These are phyloP conservation scores for Cavia porcellus DNA, from an alignment of 2,113 vertebrate species.

Conservation along the genomic window DNA sequence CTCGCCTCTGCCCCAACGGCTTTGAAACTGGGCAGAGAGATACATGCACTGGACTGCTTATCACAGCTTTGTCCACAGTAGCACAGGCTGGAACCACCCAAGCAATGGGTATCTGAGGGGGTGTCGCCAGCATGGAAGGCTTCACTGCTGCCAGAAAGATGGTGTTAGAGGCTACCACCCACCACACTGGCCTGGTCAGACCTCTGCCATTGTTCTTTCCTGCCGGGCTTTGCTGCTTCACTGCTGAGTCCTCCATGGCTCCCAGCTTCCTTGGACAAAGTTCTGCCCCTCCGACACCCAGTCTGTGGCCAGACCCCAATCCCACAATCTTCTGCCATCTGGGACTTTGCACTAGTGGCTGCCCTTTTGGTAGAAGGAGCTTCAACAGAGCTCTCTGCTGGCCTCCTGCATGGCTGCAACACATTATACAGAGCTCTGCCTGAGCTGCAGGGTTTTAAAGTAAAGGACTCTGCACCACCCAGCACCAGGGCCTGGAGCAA, in stretches of 20 bases:
- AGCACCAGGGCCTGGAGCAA: not conserved
- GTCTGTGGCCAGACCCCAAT: accelerated
- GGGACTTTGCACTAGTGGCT: not conserved
- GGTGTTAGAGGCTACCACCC: not conserved
- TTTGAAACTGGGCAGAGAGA: not conserved
- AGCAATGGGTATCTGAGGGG: not conserved
- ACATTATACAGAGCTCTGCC: not conserved
- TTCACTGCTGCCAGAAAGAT: not conserved
- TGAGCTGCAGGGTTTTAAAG: not conserved
- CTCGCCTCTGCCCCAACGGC: not conserved
- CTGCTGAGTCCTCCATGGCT: not conserved
- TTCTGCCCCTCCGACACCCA: not conserved
- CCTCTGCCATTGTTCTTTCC: not conserved
- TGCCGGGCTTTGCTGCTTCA: not conserved
- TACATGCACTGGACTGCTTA: not conserved
- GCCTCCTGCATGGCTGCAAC: not conserved
- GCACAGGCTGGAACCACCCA: not conserved
- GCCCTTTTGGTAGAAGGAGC: not conserved
- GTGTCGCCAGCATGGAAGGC: not conserved
- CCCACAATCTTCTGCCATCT: not conserved
- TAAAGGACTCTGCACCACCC: not conserved
- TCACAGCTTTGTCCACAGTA: not conserved
- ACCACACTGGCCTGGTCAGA: not conserved
- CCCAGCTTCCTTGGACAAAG: not conserved
- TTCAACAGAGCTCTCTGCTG: not conserved